Conservation (phyloP, 2,888 invertebrate genomes). For the Fragum whitleyi region DNA sequence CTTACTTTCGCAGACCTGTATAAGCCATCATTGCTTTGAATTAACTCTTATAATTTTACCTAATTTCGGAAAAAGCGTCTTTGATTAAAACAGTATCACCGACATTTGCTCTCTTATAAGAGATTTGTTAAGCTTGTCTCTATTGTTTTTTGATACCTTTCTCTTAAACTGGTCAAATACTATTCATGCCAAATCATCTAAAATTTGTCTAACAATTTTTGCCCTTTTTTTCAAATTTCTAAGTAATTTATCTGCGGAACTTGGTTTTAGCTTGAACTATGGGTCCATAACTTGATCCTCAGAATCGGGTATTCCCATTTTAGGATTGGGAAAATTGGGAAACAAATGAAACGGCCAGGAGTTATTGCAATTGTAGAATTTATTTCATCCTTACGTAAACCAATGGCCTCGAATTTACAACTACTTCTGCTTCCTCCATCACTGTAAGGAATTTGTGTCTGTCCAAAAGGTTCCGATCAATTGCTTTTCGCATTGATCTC, state of each 20-base stretch:
- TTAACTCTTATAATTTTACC: too few species aligned
- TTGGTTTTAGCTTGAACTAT: neutral
- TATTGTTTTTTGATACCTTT: neutral
- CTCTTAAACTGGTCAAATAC: slow-evolving; percentile 2
- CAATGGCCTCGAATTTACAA: too few species aligned
- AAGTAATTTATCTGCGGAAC: slow-evolving; percentile 12
- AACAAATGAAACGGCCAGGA: slow-evolving; percentile 13
- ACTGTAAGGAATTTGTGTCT: slow-evolving; percentile 9
- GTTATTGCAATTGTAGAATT: too few species aligned
- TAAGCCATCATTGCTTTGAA: slow-evolving; percentile 4
- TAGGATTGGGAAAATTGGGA: too few species aligned
- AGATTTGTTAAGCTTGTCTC: neutral
- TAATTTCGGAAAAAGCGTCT: slow-evolving; percentile 15
- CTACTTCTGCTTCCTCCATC: too few species aligned
- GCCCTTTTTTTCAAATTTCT: slow-evolving; percentile 25
- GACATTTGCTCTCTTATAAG: neutral
- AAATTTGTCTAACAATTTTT: slow-evolving; percentile 15
- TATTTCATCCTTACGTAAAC: too few species aligned
- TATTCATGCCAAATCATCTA: slow-evolving; percentile 13
- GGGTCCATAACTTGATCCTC: too few species aligned
- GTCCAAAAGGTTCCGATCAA: slow-evolving; percentile 9
- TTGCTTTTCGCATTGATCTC: slow-evolving; percentile 8
- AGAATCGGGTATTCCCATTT: too few species aligned
- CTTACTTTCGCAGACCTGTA: slow-evolving; percentile 7
- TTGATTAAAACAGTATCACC: slow-evolving; percentile 21